These are phyloP conservation scores for Alauda arvensis DNA, from an alignment of 2,797 vertebrate species.

Conservation along the genomic window DNA sequence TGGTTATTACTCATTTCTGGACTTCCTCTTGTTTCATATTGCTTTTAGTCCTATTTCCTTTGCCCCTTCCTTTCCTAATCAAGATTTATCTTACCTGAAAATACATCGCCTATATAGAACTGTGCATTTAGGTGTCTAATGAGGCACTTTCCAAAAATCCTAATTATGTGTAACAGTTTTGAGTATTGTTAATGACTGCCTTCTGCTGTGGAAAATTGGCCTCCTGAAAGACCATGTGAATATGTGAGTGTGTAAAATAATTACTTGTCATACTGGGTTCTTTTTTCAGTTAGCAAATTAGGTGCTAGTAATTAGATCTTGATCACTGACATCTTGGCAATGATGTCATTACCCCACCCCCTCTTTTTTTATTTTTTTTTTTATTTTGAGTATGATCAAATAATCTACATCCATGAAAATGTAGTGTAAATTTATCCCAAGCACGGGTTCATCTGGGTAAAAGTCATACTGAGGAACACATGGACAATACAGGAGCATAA, in stretches of 20 bases:
- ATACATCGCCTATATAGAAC: background rate
- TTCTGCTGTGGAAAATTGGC: background rate
- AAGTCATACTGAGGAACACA: background rate
- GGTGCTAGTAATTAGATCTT: background rate
- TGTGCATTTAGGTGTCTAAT: background rate
- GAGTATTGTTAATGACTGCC: background rate
- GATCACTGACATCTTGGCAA: background rate
- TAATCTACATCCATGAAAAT: background rate
- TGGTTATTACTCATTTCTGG: background rate
- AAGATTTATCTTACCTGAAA: background rate
- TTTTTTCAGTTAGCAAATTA: background rate
- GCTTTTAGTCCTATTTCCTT: background rate
- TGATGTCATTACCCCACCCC: background rate
- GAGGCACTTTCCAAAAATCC: background rate
- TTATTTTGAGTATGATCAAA: background rate
- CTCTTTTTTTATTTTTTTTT: accelerated
- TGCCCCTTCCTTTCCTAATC: background rate
- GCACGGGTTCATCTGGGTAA: background rate
- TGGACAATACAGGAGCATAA: background rate
- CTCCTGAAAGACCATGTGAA: background rate
- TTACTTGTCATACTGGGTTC: background rate
- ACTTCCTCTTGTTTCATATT: background rate
- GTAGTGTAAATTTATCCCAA: background rate
- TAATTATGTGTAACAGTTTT: background rate
- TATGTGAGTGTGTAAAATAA: background rate